A percentile compares a stretch with the other conserved stretches of the same genome.
Conservation (phyloP, 2,888 invertebrate genomes). For the Drosophila maculinotata region DNA sequence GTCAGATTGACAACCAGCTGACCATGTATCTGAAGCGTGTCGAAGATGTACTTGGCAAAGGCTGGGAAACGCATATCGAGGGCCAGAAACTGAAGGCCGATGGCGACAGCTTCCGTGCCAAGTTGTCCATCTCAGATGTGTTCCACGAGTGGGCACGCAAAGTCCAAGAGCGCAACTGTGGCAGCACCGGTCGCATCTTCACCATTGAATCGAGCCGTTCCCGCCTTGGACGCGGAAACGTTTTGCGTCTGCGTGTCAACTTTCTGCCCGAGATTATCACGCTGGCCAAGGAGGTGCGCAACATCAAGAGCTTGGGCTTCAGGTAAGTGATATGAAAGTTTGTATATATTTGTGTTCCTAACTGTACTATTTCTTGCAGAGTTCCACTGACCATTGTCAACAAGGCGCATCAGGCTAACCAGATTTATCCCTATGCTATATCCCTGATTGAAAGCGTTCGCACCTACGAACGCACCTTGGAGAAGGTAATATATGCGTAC, state of each 20-base stretch:
- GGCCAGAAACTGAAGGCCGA: conserved; percentile 98
- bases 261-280: conserved; percentile 99
- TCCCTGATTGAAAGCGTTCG: conserved; percentile 98
- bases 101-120: conserved; percentile 98
- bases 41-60: conserved; percentile 98
- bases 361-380: conserved; percentile 85
- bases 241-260: conserved; percentile 96
- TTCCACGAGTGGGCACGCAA: conserved; percentile 99
- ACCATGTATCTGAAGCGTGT: conserved; percentile 98
- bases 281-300: conserved; percentile 98
- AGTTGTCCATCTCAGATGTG: conserved; percentile 98
- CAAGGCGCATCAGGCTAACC: conserved; percentile 99
- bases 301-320: conserved; percentile 97
- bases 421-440: conserved; percentile 99
- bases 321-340: conserved; percentile 84
- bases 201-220: conserved; percentile 93
- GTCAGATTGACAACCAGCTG: conserved; percentile 98
- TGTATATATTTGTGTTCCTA: not conserved
- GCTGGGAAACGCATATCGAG: conserved; percentile 99
- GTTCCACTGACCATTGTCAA: conserved; percentile 99
- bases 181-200: conserved; percentile 97
- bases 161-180: conserved; percentile 96
- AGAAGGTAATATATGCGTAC: conserved; percentile 90
- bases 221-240: conserved; percentile 92
- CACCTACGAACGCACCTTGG: conserved; percentile 98